These are phyloP conservation scores for Eclectus roratus DNA, from an alignment of 2,113 vertebrate genomes.

Conservation along the genomic window DNA sequence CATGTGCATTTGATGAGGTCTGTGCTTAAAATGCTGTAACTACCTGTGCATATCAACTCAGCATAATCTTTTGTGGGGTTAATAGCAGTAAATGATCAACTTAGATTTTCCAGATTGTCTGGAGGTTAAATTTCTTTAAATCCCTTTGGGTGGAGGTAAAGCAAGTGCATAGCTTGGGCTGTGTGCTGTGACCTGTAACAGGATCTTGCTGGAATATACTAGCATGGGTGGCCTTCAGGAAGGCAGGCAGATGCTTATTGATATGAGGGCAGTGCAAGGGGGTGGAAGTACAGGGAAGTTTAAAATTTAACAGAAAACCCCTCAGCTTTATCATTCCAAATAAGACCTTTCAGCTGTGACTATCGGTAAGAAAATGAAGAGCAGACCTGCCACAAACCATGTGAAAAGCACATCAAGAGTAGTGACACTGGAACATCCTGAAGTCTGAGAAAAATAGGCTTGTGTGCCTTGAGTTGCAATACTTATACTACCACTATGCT, in stretches of 20 bases:
- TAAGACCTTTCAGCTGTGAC: conserved; percentile 9
- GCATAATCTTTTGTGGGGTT: conserved; percentile 63
- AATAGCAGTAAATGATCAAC: conserved; percentile 75
- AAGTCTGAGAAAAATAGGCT: background rate
- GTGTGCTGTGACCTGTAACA: conserved; percentile 50
- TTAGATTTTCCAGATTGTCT: conserved; percentile 65
- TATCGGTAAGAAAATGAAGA: conserved; percentile 18
- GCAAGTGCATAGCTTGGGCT: background rate
- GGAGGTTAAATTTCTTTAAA: conserved; percentile 53
- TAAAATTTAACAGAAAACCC: conserved; percentile 64
- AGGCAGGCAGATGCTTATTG: conserved; percentile 13
- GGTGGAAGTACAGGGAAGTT: background rate
- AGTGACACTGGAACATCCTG: background rate
- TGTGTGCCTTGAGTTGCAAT: background rate
- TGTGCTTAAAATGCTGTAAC: conserved; percentile 16
- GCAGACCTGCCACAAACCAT: background rate
- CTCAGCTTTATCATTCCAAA: conserved; percentile 7
- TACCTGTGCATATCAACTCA: background rate
- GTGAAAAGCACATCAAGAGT: background rate
- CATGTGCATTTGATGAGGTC: background rate
- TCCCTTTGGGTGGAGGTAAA: conserved; percentile 16
- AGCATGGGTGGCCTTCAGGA: conserved; percentile 35
- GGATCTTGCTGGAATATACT: conserved; percentile 60
- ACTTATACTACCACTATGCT: background rate
- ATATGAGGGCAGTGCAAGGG: background rate